A percentile compares a stretch with the other conserved stretches of the same genome.
These are phyloP conservation scores for Gouania willdenowi DNA, from an alignment of 2,797 vertebrate species.

Conservation along the genomic window DNA sequence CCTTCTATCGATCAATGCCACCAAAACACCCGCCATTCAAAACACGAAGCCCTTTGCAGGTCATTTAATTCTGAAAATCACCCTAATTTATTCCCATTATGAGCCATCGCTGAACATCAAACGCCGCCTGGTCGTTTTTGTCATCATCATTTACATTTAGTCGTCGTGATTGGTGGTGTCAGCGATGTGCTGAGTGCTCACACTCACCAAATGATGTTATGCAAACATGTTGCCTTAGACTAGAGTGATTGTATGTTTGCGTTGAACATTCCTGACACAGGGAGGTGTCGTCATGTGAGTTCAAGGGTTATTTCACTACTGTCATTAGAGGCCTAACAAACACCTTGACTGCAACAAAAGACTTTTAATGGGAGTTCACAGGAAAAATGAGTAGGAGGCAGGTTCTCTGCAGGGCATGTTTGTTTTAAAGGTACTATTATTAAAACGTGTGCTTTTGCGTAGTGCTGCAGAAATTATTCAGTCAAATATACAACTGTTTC, in stretches of 20 bases:
- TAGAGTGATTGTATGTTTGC: conserved; percentile 47
- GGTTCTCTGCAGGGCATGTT: no score
- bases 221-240: conserved; percentile 36
- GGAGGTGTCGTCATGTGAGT: conserved; percentile 1
- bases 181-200: conserved; percentile 26
- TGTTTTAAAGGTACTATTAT: no score
- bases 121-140: conserved; percentile 43
- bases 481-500: no score
- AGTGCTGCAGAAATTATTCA: conserved; percentile 19
- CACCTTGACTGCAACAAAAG: conserved; percentile 12
- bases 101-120: conserved; percentile 28
- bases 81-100: conserved; percentile 62
- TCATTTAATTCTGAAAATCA: conserved; percentile 63
- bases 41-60: conserved; percentile 34
- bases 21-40: conserved; percentile 46
- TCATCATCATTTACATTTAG: conserved; percentile 38
- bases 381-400: conserved; percentile 6
- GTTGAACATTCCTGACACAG: conserved; percentile 34
- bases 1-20: conserved; percentile 61
- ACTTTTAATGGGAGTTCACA: conserved; percentile 4
- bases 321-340: conserved; percentile 10
- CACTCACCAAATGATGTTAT: conserved; percentile 16
- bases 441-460: conserved; percentile 2
- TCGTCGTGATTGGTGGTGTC: conserved; percentile 39
- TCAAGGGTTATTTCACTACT: conserved; percentile 38